phyloP scores from a whole-genome alignment of 2,113 vertebrate species.

The Arizona elegans region DNA sequence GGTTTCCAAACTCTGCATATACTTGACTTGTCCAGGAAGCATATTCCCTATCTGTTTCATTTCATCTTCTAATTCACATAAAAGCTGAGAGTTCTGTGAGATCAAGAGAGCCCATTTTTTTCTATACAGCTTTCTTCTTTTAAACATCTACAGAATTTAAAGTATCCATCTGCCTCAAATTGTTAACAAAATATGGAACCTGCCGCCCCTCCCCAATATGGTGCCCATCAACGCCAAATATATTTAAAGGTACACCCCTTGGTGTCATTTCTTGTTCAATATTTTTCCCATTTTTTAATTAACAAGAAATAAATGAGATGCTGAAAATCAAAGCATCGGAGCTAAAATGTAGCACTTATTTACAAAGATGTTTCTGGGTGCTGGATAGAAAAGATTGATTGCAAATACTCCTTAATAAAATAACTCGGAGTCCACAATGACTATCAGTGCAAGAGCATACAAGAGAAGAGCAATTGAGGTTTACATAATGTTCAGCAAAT shows the following conservation, averaged over 20 bases:
- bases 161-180: background rate
- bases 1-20: background rate
- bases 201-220: background rate
- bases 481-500: slow-evolving; percentile 3
- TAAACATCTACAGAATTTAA: background rate
- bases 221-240: background rate
- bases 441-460: background rate
- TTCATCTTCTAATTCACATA: background rate
- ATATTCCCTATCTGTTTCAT: background rate
- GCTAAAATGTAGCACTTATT: background rate
- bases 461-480: background rate
- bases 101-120: background rate
- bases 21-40: background rate
- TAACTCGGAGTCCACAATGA: background rate
- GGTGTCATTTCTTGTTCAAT: background rate
- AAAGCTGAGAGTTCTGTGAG: background rate
- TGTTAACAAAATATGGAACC: background rate
- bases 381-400: background rate
- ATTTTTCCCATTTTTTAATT: background rate
- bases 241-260: background rate
- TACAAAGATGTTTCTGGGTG: background rate
- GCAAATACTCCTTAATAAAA: background rate
- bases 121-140: background rate
- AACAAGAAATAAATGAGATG: background rate
- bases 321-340: background rate